Percentiles rank a stretch among this genome's conserved stretches.
Evolutionary conservation across 1,140 invertebrate genomes (phyloP).

Genomic region (Zaprionus lachaisei): DNA sequence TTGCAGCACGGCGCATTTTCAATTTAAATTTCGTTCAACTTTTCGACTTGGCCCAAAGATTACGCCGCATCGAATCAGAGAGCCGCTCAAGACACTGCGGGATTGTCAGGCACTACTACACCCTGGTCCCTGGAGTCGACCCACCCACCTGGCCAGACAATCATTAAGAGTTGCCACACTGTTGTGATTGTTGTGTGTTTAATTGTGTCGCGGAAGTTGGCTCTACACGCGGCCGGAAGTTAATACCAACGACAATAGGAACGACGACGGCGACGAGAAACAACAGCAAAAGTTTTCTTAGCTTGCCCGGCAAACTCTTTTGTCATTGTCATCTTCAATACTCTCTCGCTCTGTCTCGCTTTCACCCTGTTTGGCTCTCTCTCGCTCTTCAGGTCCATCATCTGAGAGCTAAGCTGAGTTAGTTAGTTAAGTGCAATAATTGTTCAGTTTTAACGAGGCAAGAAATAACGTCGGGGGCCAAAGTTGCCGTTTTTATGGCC

Average conservation of each 20-base stretch:
- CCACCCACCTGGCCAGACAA: slow-evolving; percentile 11
- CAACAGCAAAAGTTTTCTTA: slow-evolving; percentile 57
- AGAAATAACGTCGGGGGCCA: slow-evolving; percentile 49
- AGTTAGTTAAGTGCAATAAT: slow-evolving; percentile 70
- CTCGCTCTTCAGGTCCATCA: slow-evolving; percentile 46
- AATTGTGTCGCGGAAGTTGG: slow-evolving; percentile 72
- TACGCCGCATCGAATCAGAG: neutral
- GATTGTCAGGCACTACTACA: neutral
- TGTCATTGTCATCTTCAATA: slow-evolving; percentile 25
- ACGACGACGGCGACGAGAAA: neutral
- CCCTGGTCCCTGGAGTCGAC: neutral
- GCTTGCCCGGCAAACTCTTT: slow-evolving; percentile 63
- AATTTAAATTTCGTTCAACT: slow-evolving; percentile 9
- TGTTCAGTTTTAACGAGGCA: slow-evolving; percentile 60
- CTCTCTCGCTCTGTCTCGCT: neutral
- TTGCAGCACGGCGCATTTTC: slow-evolving; percentile 6
- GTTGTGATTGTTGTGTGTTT: slow-evolving; percentile 58
- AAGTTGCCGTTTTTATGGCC: slow-evolving; percentile 60
- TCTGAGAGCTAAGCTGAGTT: slow-evolving; percentile 44
- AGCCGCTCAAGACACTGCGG: neutral
- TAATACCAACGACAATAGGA: slow-evolving; percentile 26
- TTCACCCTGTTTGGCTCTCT: neutral
- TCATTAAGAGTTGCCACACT: slow-evolving; percentile 30
- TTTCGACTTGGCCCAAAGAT: neutral
- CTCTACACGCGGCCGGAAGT: slow-evolving; percentile 72